Base-by-base conservation (phyloP, 2,113 vertebrate genomes). In the Brachyhypopomus gauderio region DNA sequence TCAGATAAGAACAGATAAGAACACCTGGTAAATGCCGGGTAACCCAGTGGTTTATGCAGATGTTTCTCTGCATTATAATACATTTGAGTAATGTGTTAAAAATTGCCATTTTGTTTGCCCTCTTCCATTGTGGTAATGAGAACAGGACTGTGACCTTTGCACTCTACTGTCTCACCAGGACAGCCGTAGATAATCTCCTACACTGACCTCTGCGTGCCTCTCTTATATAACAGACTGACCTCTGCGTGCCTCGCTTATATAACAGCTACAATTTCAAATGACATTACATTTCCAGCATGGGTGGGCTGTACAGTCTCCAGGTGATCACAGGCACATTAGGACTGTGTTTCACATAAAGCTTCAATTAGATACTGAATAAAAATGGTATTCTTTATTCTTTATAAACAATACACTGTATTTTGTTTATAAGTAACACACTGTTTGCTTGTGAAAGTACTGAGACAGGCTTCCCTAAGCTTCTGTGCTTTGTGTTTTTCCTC, bases 121-220 rank as follows among this genome's bases (percentile, higher is more conserved):
- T 52, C 70, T 71, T 62, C 55, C 73, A 77, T 71, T 82, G 27
- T 82, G 36, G 38, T 59, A 45, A 71, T 70, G 38, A 71, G 80
- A 77, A 41, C 55, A 72, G 17, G 36, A 36, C 67, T 55, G 12
- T 82, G 64, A 77, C 80, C 74, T 77, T 82, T 82, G 60, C 60
- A 52, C 38, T 3, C 27, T 81, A 58, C 70, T 62, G 4, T 36
- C 17, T 67, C 48, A 59, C 30, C 2, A 9, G 30, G 69, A 7
- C 58, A 52, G 27, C 1, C 16, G 27, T 52, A 64, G 27, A 41
- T 41, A 41, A 78, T 58, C 30, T 34, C 9, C 30, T 30, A 30
- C 30, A 30, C 30, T 48, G 73, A 20, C 23, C 14, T 16, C 27
- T 7, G 14, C 4, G 25, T 64, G 17, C 36, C 45, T 16, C 36